Percentiles rank a stretch among this genome's conserved stretches.
Conservation (phyloP, 2,888 invertebrate genomes). For the Panorpa germanica region DNA sequence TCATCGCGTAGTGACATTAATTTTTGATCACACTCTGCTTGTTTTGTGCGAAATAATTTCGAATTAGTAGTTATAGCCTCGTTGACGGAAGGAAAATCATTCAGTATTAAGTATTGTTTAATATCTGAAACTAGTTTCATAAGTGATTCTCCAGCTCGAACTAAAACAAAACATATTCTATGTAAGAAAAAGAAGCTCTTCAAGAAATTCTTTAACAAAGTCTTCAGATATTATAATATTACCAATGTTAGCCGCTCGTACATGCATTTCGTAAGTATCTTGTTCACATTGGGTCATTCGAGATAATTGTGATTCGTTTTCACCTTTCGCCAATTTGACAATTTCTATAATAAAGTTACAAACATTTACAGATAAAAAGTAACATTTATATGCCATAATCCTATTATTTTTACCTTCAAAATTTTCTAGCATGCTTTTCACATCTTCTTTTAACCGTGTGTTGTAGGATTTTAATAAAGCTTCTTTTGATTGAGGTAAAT, state of each 20-base stretch:
- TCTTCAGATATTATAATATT: slow-evolving; percentile 12
- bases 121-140: slow-evolving; percentile 96
- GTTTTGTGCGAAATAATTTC: slow-evolving; percentile 72
- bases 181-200: slow-evolving; percentile 2
- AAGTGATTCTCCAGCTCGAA: slow-evolving; percentile 87
- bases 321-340: slow-evolving; percentile 72
- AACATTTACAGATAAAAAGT: slow-evolving; percentile 4
- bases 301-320: slow-evolving; percentile 77
- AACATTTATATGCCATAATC: background rate
- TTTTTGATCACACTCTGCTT: slow-evolving; percentile 85
- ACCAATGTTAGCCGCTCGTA: slow-evolving; percentile 84
- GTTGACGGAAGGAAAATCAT: slow-evolving; percentile 96
- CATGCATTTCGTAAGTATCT: slow-evolving; percentile 94
- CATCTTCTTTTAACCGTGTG: slow-evolving; percentile 85
- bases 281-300: slow-evolving; percentile 87
- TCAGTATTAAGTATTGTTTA: slow-evolving; percentile 92
- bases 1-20: slow-evolving; percentile 83
- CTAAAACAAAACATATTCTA: slow-evolving; percentile 29
- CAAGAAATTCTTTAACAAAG: slow-evolving; percentile 3
- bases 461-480: slow-evolving; percentile 88
- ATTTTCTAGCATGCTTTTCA: slow-evolving; percentile 94
- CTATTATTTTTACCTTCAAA: slow-evolving; percentile 54
- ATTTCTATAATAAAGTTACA: slow-evolving; percentile 45
- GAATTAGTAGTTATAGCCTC: slow-evolving; percentile 92
- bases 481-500: slow-evolving; percentile 83